Conservation (phyloP, 2,113 vertebrate species). For the Uria aalge region DNA sequence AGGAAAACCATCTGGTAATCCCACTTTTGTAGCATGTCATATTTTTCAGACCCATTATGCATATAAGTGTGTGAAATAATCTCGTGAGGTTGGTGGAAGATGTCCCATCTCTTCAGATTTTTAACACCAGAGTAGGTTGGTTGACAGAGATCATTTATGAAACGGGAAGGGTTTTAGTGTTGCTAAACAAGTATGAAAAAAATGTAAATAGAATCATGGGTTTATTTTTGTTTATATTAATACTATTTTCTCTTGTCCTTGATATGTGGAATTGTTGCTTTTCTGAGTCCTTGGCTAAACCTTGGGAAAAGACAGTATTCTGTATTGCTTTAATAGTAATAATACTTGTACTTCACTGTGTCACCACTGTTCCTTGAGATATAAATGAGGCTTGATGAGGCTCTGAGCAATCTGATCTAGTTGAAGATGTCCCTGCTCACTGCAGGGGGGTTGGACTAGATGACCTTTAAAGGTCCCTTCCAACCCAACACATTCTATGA, state of each 20-base stretch:
- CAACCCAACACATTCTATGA: too few species aligned
- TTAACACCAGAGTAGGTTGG: neutral
- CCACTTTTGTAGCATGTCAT: neutral
- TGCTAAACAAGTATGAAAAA: constrained; percentile 30
- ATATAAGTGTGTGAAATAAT: neutral
- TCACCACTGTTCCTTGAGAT: neutral
- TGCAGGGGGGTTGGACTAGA: too few species aligned
- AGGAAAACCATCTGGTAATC: neutral
- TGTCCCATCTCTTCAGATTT: neutral
- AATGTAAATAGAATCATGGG: neutral
- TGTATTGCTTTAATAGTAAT: neutral
- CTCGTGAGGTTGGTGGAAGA: neutral
- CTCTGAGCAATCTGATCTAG: too few species aligned
- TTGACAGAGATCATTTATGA: neutral
- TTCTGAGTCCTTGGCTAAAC: constrained; percentile 24
- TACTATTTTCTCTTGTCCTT: constrained; percentile 32
- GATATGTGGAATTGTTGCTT: constrained; percentile 13
- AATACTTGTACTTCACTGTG: neutral
- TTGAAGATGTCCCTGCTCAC: too few species aligned
- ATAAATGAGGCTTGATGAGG: neutral
- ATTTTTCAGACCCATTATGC: neutral
- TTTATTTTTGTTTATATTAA: constrained; percentile 39
- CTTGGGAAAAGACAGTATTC: neutral
- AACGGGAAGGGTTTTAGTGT: neutral
- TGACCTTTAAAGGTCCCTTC: too few species aligned